Evolutionary conservation across 2,888 invertebrate species (phyloP), one percentile per base, ranked within the genome.

Genomic region (Mythimna albipuncta): DNA sequence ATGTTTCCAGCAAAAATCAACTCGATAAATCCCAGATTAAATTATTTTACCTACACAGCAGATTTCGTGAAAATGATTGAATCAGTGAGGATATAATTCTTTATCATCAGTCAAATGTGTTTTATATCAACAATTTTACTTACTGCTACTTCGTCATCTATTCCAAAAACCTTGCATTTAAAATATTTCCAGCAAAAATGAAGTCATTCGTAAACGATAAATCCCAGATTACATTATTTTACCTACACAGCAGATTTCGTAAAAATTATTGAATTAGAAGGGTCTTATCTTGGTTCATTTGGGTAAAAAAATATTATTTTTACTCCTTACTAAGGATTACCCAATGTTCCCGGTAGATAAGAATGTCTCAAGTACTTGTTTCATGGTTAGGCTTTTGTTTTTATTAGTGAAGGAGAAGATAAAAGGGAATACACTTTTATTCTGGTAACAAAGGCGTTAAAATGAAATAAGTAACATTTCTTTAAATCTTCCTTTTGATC

Each of bases 211-310:
- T 75, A 32, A 70, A 71, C 21, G 57, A 79, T 81, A 71, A 70
- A 32, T 55, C 59, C 32, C 55, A 32, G 80, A 79, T 74, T 38
- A 77, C 1, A 52, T 70, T 59, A 52, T 35, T 21, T 13, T 55
- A 58, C n/a, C n/a, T 26, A 68, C 38, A 26, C 55, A 81, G 52
- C 55, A 61, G 26, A 72, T 75, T 80, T 58, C 52, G 61, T 32
- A 35, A 77, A 66, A 84, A 69, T 63, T 64, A 63, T 71, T 78
- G 62, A 84, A 75, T 81, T 70, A 81, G 72, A 78, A 73, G 58
- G 0, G 57, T 65, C 69, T 77, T 72, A 81, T 72, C 72, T 68
- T 11, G 10, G 26, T 47, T 72, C n/a, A 63, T 69, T 69, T 58
- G 13, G 21, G 21, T 44, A 5, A 61, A 26, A 11, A 50, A 47